phyloP scores from a whole-genome alignment of 2,113 vertebrate genomes.

The Chunga burmeisteri region DNA sequence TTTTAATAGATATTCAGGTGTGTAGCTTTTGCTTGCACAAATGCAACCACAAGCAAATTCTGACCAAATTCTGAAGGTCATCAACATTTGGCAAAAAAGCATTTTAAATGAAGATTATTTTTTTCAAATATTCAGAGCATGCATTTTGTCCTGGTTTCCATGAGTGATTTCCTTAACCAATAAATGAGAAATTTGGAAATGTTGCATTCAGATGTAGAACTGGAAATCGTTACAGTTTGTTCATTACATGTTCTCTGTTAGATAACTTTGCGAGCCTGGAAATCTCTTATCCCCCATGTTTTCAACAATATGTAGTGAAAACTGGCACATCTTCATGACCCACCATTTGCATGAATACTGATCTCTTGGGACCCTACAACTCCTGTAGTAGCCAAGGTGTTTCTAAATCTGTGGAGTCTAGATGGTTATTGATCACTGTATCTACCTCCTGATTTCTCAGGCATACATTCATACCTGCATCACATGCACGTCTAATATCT shows the following conservation, averaged over 20 bases:
- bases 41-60: not conserved
- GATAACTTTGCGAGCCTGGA: not conserved
- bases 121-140: not conserved
- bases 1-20: not conserved
- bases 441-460: not conserved
- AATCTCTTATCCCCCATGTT: not conserved
- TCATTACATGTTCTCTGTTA: not conserved
- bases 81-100: not conserved
- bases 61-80: not conserved
- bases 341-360: not conserved
- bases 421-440: not conserved
- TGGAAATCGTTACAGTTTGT: not conserved
- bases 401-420: not conserved
- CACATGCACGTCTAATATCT: too few species aligned
- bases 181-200: not conserved
- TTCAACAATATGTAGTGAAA: not conserved
- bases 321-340: not conserved
- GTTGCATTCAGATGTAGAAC: not conserved
- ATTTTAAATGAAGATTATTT: not conserved
- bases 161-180: not conserved
- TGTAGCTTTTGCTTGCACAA: not conserved
- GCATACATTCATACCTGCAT: not conserved
- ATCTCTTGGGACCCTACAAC: not conserved
- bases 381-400: not conserved
- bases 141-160: not conserved